phyloP scores from a whole-genome alignment of 2,797 vertebrate genomes.

The Acanthis flammea region DNA sequence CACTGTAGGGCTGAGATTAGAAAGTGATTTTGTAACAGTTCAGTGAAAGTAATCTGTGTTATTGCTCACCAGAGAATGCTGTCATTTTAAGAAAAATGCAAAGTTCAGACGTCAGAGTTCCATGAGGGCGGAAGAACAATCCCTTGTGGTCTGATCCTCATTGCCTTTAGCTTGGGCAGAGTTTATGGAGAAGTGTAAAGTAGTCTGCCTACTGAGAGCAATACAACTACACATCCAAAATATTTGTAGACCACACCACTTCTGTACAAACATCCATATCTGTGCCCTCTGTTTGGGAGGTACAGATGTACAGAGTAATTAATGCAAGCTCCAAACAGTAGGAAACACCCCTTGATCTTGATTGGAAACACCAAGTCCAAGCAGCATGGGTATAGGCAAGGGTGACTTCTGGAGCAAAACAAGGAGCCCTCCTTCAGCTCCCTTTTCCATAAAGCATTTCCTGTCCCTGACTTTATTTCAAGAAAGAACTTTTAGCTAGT shows the following conservation, averaged over 20 bases:
- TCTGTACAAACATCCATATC: not conserved
- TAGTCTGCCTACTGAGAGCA: not conserved
- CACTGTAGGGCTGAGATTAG: not conserved
- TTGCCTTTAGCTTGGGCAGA: not conserved
- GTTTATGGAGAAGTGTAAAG: not conserved
- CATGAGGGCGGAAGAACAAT: not conserved
- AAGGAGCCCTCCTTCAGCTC: fast-evolving
- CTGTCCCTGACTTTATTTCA: not conserved
- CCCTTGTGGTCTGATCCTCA: not conserved
- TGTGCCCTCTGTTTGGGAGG: not conserved
- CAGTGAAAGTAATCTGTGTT: constrained; percentile 1
- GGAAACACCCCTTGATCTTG: not conserved
- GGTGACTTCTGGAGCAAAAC: not conserved
- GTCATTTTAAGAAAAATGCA: not conserved
- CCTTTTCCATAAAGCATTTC: not conserved
- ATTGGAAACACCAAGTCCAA: not conserved
- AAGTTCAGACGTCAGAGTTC: not conserved
- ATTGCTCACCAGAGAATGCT: not conserved
- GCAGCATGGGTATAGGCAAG: not conserved
- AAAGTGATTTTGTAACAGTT: not conserved
- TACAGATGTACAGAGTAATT: not conserved
- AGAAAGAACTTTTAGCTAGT: not conserved
- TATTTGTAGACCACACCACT: not conserved
- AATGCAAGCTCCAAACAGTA: not conserved
- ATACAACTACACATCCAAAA: not conserved